phyloP scores from a whole-genome alignment of 2,888 invertebrate species.

The Theodoxus fluviatilis region DNA sequence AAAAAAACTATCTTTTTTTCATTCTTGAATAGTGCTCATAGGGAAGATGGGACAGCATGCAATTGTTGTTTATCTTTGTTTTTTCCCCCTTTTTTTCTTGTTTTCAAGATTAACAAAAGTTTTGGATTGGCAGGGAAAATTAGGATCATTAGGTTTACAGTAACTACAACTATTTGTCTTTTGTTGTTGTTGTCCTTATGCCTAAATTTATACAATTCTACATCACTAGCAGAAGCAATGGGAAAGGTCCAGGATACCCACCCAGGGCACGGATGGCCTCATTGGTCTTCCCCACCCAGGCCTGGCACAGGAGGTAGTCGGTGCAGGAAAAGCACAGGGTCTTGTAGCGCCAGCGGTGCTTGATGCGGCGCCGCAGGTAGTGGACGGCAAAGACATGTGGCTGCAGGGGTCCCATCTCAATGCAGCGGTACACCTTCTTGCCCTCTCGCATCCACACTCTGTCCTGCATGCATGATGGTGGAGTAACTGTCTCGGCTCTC shows the following conservation, averaged over 20 bases:
- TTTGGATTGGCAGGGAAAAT: neutral
- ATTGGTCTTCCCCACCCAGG: slow-evolving; percentile 57
- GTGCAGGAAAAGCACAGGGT: slow-evolving; percentile 51
- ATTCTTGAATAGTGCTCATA: no score
- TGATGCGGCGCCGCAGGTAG: slow-evolving; percentile 44
- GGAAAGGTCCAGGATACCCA: no score
- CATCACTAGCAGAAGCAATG: no score
- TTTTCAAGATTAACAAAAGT: no score
- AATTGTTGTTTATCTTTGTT: no score
- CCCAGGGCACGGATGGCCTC: slow-evolving; percentile 58
- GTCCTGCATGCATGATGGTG: no score
- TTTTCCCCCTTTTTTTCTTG: no score
- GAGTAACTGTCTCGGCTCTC: no score
- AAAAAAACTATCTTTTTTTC: no score
- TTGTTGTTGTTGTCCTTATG: neutral
- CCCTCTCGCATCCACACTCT: slow-evolving; percentile 35
- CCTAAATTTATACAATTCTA: no score
- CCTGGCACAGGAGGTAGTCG: slow-evolving; percentile 58
- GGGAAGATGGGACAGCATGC: no score
- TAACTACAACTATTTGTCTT: neutral
- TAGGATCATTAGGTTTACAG: neutral
- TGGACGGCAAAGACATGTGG: slow-evolving; percentile 51
- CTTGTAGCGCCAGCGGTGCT: slow-evolving; percentile 56
- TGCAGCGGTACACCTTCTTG: slow-evolving; percentile 38
- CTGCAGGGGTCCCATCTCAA: slow-evolving; percentile 49